A percentile compares a stretch with the other conserved stretches of the same genome.
Evolutionary conservation across 2,113 vertebrate species (phyloP).

Genomic region (Dolichotis patagonum): DNA sequence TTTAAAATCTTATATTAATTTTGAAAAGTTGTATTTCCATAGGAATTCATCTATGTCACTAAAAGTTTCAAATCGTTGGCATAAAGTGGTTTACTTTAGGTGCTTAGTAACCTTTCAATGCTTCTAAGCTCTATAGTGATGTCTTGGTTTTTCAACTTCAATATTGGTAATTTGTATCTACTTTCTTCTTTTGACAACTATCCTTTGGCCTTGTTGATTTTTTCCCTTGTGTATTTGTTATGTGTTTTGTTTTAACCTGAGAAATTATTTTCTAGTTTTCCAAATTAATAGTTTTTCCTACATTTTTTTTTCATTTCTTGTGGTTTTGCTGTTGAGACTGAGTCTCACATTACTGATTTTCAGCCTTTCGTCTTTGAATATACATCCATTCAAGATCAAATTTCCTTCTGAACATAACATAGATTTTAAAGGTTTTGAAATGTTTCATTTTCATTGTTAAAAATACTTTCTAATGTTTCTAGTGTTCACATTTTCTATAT

Average conservation of each 20-base stretch:
- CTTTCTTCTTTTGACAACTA: background rate
- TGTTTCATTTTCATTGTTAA: background rate
- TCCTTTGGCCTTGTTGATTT: background rate
- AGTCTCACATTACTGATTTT: background rate
- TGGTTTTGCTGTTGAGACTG: background rate
- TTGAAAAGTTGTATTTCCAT: conserved; percentile 9
- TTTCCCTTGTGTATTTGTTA: background rate
- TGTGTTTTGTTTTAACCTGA: background rate
- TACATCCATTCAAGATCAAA: background rate
- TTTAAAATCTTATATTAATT: background rate
- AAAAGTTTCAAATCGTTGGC: background rate
- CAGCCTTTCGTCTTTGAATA: background rate
- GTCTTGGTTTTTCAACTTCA: background rate
- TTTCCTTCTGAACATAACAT: background rate
- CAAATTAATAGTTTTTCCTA: background rate
- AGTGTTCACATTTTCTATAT: background rate
- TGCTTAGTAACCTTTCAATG: background rate
- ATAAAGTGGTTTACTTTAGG: background rate
- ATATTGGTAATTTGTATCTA: background rate
- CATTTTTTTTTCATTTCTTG: background rate
- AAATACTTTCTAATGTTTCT: conserved; percentile 1
- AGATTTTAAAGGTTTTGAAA: background rate
- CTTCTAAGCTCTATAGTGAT: background rate
- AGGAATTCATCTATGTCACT: background rate
- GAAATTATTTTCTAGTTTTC: background rate